These are phyloP conservation scores for Mimachlamys varia DNA, from an alignment of 2,888 invertebrate genomes.

Conservation along the genomic window DNA sequence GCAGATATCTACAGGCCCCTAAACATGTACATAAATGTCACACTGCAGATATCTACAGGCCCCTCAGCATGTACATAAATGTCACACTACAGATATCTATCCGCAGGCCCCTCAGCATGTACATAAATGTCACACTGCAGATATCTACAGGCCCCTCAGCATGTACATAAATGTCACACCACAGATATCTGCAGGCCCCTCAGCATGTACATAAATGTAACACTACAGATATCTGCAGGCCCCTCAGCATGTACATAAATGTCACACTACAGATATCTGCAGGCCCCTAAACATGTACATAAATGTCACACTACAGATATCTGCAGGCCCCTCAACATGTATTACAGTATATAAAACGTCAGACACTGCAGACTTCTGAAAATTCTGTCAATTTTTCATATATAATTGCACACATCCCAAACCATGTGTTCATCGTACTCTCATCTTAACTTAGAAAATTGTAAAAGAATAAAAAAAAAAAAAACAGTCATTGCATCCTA, in stretches of 20 bases:
- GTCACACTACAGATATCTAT: no score
- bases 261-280: no score
- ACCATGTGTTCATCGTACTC: background rate
- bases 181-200: no score
- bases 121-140: no score
- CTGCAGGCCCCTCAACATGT: conserved; percentile 12
- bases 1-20: conserved; percentile 2
- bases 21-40: no score
- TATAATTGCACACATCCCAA: conserved; percentile 1
- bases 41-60: no score
- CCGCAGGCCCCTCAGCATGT: conserved; percentile 15
- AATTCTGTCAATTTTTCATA: background rate
- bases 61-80: conserved; percentile 11
- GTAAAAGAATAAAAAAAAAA: background rate
- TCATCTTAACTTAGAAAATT: background rate
- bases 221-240: no score
- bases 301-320: no score
- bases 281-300: conserved; percentile 12
- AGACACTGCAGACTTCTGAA: background rate
- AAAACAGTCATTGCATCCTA: background rate
- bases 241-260: conserved; percentile 11
- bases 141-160: no score
- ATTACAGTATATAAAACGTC: background rate
- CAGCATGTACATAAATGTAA: no score
- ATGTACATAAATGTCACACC: no score